Evolutionary conservation across 2,113 vertebrate genomes (phyloP).

Genomic region (Arizona elegans): DNA sequence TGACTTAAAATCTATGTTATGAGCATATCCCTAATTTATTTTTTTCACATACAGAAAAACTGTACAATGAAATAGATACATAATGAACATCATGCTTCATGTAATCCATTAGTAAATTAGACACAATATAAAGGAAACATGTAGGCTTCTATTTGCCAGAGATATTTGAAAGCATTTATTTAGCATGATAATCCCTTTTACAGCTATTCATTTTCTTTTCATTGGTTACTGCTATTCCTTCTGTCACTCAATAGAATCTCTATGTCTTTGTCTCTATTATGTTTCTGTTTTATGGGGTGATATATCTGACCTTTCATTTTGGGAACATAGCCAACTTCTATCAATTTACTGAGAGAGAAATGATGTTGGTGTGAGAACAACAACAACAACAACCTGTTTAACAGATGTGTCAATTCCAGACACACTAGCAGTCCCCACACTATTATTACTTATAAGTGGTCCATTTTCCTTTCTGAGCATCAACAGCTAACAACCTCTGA

Average conservation of each 20-base stretch:
- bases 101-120: neutral
- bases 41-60: neutral
- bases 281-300: neutral
- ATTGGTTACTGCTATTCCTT: constrained; percentile 29
- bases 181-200: constrained; percentile 14
- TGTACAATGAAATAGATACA: neutral
- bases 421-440: constrained; percentile 26
- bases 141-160: neutral
- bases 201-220: constrained; percentile 16
- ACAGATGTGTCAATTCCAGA: constrained; percentile 25
- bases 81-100: neutral
- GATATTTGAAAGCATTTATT: constrained; percentile 29
- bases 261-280: neutral
- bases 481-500: constrained; percentile 54
- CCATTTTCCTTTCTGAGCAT: constrained; percentile 65
- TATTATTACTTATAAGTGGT: constrained; percentile 66
- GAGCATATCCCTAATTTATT: neutral
- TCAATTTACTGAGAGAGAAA: constrained; percentile 16
- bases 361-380: neutral
- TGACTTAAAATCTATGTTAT: neutral
- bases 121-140: constrained; percentile 7
- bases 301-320: constrained; percentile 20
- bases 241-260: constrained; percentile 12
- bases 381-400: constrained; percentile 31
- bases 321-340: constrained; percentile 26